Conservation (phyloP, 1,140 invertebrate genomes). For the Scaptodrosophila lebanonensis region DNA sequence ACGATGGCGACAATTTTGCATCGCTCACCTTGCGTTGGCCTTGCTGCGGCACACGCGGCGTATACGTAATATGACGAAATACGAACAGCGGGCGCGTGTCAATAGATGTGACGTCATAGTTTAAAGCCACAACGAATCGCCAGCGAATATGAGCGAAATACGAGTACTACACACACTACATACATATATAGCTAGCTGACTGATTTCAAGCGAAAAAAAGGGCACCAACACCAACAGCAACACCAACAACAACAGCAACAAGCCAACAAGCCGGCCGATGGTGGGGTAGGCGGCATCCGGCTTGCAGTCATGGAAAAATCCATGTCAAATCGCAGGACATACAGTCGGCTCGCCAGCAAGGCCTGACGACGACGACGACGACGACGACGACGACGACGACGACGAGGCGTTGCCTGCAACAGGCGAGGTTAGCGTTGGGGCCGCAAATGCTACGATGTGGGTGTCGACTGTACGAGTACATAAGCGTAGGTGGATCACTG, state of each 20-base stretch:
- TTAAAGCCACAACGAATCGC: slow-evolving; percentile 9
- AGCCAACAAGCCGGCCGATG: not conserved
- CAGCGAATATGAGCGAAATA: not conserved
- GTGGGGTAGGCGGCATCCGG: not conserved
- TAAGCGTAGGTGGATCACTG: slow-evolving; percentile 3
- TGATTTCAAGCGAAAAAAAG: no score
- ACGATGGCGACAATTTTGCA: not conserved
- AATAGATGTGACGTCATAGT: slow-evolving; percentile 48
- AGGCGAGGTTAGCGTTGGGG: not conserved
- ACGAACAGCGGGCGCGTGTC: slow-evolving; percentile 34
- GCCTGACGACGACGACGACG: not conserved
- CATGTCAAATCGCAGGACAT: slow-evolving; percentile 1
- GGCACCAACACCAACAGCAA: not conserved
- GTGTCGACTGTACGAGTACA: not conserved
- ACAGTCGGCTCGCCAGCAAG: not conserved
- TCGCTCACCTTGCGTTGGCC: not conserved
- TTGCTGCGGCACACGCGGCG: slow-evolving; percentile 5
- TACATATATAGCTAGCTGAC: no score
- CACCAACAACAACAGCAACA: not conserved
- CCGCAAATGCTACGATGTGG: not conserved
- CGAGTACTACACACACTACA: no score
- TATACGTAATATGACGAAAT: slow-evolving; percentile 27
- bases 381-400: not conserved
- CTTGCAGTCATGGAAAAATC: slow-evolving; percentile 25
- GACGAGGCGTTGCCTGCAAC: slow-evolving; percentile 2